Conservation (phyloP, 2,888 invertebrate genomes). For the Drosophila maculinotata region DNA sequence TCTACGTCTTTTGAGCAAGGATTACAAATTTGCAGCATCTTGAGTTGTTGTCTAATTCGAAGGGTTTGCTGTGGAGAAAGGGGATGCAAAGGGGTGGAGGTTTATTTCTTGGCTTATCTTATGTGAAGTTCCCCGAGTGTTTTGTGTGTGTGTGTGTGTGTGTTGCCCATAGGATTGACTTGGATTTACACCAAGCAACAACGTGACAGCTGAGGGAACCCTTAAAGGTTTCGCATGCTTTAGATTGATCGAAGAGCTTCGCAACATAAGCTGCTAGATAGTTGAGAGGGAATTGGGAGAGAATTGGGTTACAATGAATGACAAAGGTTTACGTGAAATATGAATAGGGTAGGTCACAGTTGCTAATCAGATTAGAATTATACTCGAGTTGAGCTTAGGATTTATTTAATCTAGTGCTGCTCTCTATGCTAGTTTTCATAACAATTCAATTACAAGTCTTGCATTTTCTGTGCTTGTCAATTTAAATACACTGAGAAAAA, state of each 20-base stretch:
- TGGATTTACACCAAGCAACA: slow-evolving; percentile 73
- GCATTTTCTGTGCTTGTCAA: background rate
- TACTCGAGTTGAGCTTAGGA: slow-evolving; percentile 11
- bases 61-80: slow-evolving; percentile 31
- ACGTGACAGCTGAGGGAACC: slow-evolving; percentile 74
- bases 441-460: slow-evolving; percentile 23
- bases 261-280: slow-evolving; percentile 55
- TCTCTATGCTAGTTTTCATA: slow-evolving; percentile 11
- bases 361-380: slow-evolving; percentile 53
- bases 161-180: slow-evolving; percentile 68
- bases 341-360: slow-evolving; percentile 75
- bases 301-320: slow-evolving; percentile 61
- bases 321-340: slow-evolving; percentile 69
- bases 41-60: slow-evolving; percentile 75
- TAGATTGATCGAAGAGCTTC: slow-evolving; percentile 76
- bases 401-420: background rate
- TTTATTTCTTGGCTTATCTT: slow-evolving; percentile 53
- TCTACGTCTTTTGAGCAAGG: slow-evolving; percentile 68
- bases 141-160: slow-evolving; percentile 34
- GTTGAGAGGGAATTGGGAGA: slow-evolving; percentile 9
- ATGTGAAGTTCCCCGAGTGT: slow-evolving; percentile 31
- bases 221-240: slow-evolving; percentile 59
- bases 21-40: slow-evolving; percentile 80
- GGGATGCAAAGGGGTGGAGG: slow-evolving; percentile 21
- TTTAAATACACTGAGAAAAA: background rate